A percentile compares a stretch with the other conserved stretches of the same genome.
Conservation (phyloP, 2,797 vertebrate genomes). For the Arctocebus calabarensis region DNA sequence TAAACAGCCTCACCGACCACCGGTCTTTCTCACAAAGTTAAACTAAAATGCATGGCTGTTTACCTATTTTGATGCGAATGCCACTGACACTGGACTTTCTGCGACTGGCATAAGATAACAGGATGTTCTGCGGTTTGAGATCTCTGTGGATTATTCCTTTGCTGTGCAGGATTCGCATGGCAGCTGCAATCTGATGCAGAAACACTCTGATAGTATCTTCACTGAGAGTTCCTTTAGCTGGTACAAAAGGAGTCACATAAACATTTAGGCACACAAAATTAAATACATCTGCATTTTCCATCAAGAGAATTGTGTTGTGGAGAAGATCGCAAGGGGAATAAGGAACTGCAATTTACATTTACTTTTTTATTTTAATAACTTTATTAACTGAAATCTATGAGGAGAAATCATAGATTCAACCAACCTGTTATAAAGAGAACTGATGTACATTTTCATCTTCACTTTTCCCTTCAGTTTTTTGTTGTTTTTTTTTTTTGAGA, state of each 20-base stretch:
- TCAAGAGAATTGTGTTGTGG: background rate
- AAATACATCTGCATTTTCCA: conserved; percentile 16
- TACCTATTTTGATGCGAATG: conserved; percentile 98
- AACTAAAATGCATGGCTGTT: conserved; percentile 21
- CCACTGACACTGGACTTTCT: conserved; percentile 93
- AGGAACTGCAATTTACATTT: background rate
- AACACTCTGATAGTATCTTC: conserved; percentile 97
- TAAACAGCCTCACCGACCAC: background rate
- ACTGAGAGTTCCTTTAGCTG: conserved; percentile 96
- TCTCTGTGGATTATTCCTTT: conserved; percentile 98
- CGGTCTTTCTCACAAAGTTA: background rate
- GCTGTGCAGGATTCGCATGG: conserved; percentile 96
- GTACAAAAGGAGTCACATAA: conserved; percentile 41
- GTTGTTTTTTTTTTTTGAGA: too few species aligned
- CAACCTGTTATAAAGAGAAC: background rate
- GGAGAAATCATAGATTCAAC: background rate
- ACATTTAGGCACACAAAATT: conserved; percentile 65
- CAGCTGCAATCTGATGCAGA: conserved; percentile 97
- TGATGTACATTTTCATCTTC: background rate
- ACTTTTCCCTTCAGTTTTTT: conserved; percentile 26
- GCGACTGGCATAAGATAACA: conserved; percentile 93
- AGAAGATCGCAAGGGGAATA: background rate
- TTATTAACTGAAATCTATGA: conserved; percentile 38
- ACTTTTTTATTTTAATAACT: conserved; percentile 25
- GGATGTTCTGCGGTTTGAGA: conserved; percentile 98